Evolutionary conservation across 1,140 invertebrate genomes (phyloP), one percentile per base, ranked within the genome.

Genomic region (Saccostrea cuccullata): DNA sequence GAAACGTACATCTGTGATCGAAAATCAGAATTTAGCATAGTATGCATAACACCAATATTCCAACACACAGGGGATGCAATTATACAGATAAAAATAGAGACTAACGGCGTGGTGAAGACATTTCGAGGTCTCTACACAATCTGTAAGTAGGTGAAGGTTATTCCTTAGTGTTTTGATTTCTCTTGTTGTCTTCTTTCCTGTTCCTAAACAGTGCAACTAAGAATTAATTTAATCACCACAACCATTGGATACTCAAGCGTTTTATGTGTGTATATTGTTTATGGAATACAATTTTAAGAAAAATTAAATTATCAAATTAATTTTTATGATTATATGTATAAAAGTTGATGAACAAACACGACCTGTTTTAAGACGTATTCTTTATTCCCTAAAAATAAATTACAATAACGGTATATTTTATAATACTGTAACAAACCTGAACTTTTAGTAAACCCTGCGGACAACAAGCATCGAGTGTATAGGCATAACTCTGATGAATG

Each of bases 31-130:
- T 77, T 77, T 40, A 73, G 86, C 17, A 17, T 47, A 13, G 55
- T 23, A 12, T 86, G 86, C 30, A 47, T 77, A 20, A 86, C 86
- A 77, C 86, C 86, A 0, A 56, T 77, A 20, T 87, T 87, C 55
- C 40, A 23, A 6, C 26, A 15, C n/a, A 84, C 82, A 0, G 86
- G 86, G 0, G 86, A 87, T 55, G 86, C 26, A 30, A 47, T 77
- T 1, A 15, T 77, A 12, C 12, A 15, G 26, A 26, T 77, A 0
- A 26, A 12, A 11, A 77, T 77, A 36, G 26, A 77, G 30, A 17
- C 36, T 15, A 23, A 77, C 13, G 70, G 9, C 13, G 26, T 17
- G 30, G 11, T 1, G 12, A 77, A 15, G 17, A 77, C 70, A 36
- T 77, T 77, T 77, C 30, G 11, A 36, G 70, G 70, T 30, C 70